These are phyloP conservation scores for Leptinotarsa defecta DNA, from an alignment of 1,140 invertebrate genomes.

Conservation along the genomic window DNA sequence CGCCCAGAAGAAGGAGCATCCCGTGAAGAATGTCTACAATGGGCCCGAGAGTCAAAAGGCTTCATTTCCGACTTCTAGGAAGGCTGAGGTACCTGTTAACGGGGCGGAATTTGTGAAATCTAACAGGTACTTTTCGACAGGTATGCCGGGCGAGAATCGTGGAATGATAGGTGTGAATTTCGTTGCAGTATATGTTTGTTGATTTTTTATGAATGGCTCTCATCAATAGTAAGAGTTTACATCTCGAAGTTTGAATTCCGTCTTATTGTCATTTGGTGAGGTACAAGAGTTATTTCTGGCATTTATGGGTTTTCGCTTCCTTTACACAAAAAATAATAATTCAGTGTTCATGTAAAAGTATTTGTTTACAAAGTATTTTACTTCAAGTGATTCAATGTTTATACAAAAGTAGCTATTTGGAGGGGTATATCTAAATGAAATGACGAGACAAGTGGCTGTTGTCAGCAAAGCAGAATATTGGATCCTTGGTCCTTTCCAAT, in stretches of 20 bases:
- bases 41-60: conserved; percentile 22
- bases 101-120: conserved; percentile 22
- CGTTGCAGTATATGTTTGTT: not conserved
- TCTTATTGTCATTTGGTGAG: not conserved
- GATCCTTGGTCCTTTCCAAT: no score
- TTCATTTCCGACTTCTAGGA: conserved; percentile 33
- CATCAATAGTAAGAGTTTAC: not conserved
- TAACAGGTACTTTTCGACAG: conserved; percentile 19
- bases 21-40: conserved; percentile 33
- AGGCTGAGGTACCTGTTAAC: conserved; percentile 27
- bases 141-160: not conserved
- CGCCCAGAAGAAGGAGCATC: conserved; percentile 27
- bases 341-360: no score
- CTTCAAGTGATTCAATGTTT: no score
- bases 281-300: no score
- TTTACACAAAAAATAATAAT: no score
- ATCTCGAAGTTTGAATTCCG: not conserved
- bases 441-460: no score
- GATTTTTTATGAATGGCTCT: not conserved
- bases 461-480: no score
- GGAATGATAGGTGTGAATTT: conserved; percentile 4
- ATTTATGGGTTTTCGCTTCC: no score
- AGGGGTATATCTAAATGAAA: no score
- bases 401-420: no score
- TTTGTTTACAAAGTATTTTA: no score